phyloP scores from a whole-genome alignment of 2,797 vertebrate species.

The Crenuchus spilurus region DNA sequence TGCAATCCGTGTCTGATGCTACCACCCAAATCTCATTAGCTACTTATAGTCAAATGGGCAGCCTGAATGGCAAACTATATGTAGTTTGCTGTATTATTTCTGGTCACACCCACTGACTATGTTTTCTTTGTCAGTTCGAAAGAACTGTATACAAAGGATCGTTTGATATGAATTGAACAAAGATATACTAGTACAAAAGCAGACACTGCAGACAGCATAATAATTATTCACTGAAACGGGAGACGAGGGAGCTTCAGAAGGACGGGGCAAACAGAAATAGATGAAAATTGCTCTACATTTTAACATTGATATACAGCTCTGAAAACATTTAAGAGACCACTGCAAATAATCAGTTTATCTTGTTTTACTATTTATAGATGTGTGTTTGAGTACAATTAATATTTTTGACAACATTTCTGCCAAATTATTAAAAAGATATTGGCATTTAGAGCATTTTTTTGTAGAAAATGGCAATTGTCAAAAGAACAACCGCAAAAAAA shows the following conservation, averaged over 20 bases:
- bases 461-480: too few relatives aligned
- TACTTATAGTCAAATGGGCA: background rate
- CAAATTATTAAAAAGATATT: too few relatives aligned
- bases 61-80: background rate
- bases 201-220: constrained; percentile 41
- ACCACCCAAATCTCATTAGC: constrained; percentile 30
- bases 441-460: too few relatives aligned
- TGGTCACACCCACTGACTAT: background rate
- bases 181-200: constrained; percentile 22
- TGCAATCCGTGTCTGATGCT: constrained; percentile 14
- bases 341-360: too few relatives aligned
- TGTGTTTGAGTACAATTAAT: too few relatives aligned
- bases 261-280: constrained; percentile 19
- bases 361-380: too few relatives aligned
- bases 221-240: constrained; percentile 41
- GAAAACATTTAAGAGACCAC: too few relatives aligned
- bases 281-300: constrained; percentile 4
- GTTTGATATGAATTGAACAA: constrained; percentile 10
- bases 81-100: constrained; percentile 4
- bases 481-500: too few relatives aligned
- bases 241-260: background rate
- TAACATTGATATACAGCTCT: too few relatives aligned
- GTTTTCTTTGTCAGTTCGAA: background rate
- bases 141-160: constrained; percentile 13
- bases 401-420: too few relatives aligned